Percentiles rank a stretch among this genome's conserved stretches.
Evolutionary conservation across 2,113 vertebrate genomes (phyloP).

Genomic region (Meles meles): DNA sequence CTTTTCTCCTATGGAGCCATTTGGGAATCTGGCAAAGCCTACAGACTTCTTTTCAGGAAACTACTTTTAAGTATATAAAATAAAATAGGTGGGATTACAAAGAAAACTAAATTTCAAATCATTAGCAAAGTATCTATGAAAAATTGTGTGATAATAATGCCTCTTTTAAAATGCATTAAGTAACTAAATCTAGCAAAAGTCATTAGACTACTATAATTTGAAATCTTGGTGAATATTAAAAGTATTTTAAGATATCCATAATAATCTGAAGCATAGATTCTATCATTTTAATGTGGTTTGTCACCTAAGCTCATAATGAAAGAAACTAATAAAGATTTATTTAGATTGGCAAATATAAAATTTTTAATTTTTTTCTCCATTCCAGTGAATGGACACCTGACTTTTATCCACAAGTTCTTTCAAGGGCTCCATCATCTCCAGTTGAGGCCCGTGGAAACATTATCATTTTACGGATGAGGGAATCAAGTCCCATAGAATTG

Average conservation of each 20-base stretch:
- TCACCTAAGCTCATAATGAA: conserved; percentile 1
- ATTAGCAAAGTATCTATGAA: conserved; percentile 13
- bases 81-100: not conserved
- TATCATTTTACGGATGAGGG: conserved; percentile 30
- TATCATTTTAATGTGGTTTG: not conserved
- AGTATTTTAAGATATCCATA: conserved; percentile 23
- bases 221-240: conserved; percentile 18
- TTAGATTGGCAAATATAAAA: conserved; percentile 15
- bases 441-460: not conserved
- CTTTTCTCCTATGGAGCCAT: not conserved
- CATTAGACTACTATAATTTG: not conserved
- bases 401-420: conserved; percentile 10
- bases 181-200: not conserved
- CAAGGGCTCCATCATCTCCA: not conserved
- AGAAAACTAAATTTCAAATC: conserved; percentile 34
- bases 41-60: not conserved
- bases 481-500: not conserved
- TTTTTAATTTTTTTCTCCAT: not conserved
- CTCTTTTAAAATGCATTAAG: conserved; percentile 31
- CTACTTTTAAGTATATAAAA: not conserved
- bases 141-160: not conserved
- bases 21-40: not conserved
- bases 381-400: not conserved
- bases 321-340: not conserved
- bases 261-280: not conserved